Evolutionary conservation across 2,113 vertebrate species (phyloP).

Genomic region (Puma concolor): DNA sequence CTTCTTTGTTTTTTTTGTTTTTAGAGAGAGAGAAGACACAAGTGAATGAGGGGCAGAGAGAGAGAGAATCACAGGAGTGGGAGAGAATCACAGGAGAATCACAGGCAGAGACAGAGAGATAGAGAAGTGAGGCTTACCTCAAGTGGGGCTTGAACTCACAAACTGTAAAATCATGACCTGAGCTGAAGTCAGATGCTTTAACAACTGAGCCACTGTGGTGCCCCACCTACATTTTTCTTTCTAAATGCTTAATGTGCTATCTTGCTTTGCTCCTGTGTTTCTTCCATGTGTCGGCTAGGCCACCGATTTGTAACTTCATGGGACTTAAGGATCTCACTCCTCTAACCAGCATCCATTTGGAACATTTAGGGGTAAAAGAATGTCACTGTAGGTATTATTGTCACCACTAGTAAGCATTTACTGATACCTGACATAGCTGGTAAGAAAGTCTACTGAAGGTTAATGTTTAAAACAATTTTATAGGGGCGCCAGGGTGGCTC

Average conservation of each 20-base stretch:
- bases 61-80: no score
- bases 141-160: no score
- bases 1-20: no score
- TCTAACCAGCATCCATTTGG: neutral
- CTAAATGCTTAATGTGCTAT: neutral
- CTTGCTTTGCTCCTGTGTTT: neutral
- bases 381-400: neutral
- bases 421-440: neutral
- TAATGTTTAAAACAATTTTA: neutral
- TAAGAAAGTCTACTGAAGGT: neutral
- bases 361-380: neutral
- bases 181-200: no score
- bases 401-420: neutral
- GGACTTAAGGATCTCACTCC: neutral
- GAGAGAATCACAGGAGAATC: no score
- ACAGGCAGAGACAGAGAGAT: no score
- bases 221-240: neutral
- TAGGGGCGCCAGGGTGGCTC: neutral
- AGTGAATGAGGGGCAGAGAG: no score
- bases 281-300: neutral
- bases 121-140: no score
- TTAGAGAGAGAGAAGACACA: no score
- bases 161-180: no score
- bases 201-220: no score
- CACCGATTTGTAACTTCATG: neutral